Conservation (phyloP, 2,797 vertebrate genomes). For the Peromyscus aztecus region DNA sequence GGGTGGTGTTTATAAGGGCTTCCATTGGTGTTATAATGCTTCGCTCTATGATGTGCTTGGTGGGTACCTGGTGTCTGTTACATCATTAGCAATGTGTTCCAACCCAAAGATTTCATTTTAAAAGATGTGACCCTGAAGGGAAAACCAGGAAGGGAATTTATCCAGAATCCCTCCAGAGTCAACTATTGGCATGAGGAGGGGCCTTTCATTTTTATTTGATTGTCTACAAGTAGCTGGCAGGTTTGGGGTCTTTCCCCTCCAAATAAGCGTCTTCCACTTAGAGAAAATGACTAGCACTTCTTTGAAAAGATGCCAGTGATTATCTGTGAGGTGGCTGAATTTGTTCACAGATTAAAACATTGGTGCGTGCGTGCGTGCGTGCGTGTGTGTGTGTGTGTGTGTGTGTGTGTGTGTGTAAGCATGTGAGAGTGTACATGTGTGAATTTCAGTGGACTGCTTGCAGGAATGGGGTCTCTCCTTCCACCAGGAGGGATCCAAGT, state of each 20-base stretch:
- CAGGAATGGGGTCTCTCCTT: background rate
- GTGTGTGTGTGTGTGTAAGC: background rate
- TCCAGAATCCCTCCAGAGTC: background rate
- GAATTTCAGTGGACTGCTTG: background rate
- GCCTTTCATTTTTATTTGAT: conserved; percentile 57
- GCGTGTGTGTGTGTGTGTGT: no score
- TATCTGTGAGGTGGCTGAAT: background rate
- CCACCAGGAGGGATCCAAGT: background rate
- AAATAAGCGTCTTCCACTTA: conserved; percentile 57
- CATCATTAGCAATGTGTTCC: background rate
- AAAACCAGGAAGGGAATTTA: background rate
- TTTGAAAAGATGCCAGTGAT: background rate
- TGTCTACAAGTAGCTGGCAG: conserved; percentile 21
- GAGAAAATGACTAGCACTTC: conserved; percentile 45
- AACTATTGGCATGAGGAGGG: background rate
- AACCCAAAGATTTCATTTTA: conserved; percentile 38
- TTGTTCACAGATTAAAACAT: background rate
- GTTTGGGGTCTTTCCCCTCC: background rate
- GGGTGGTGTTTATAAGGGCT: background rate
- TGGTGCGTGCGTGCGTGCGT: background rate
- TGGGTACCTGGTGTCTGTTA: background rate
- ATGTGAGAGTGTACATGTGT: background rate
- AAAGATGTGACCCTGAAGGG: background rate
- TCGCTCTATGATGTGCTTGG: background rate
- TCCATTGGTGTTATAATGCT: background rate